Percentiles rank a stretch among this genome's conserved stretches.
These are phyloP conservation scores for Cerceris rybyensis DNA, from an alignment of 2,888 invertebrate genomes.

Conservation along the genomic window DNA sequence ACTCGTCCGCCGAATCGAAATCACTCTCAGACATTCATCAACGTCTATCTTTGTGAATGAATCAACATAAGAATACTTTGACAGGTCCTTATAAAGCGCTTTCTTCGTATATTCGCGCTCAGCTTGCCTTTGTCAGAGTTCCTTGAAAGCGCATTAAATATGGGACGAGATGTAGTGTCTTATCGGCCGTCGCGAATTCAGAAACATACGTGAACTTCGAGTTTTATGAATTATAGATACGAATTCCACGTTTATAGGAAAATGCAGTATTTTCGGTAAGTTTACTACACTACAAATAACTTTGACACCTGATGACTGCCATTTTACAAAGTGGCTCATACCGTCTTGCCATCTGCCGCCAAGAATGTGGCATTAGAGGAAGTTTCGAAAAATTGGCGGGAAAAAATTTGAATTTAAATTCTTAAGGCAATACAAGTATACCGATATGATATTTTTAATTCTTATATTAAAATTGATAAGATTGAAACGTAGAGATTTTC, in stretches of 20 bases:
- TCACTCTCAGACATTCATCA: conserved; percentile 83
- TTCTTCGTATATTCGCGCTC: conserved; percentile 30
- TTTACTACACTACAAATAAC: conserved; percentile 9
- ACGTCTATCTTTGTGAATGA: conserved; percentile 37
- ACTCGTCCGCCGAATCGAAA: conserved; percentile 87
- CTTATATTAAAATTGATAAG: too few relatives aligned
- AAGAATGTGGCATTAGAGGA: neutral
- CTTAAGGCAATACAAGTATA: too few relatives aligned
- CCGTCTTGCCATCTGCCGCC: neutral
- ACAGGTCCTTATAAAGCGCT: conserved; percentile 15
- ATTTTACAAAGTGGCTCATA: conserved; percentile 31
- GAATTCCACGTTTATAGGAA: neutral
- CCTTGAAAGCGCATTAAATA: conserved; percentile 2
- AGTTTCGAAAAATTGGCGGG: conserved; percentile 11
- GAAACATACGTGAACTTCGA: too few relatives aligned
- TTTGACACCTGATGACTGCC: conserved; percentile 22
- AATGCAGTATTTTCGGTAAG: neutral
- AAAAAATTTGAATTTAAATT: neutral
- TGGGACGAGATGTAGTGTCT: neutral
- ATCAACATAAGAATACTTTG: conserved; percentile 26
- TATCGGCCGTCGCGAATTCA: neutral
- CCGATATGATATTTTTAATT: too few relatives aligned
- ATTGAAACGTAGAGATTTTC: too few relatives aligned
- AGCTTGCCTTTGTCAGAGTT: conserved; percentile 1
- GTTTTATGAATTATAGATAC: too few relatives aligned